A percentile compares a stretch with the other conserved stretches of the same genome.
These are phyloP conservation scores for Homarus americanus DNA, from an alignment of 1,140 invertebrate species.

Conservation along the genomic window DNA sequence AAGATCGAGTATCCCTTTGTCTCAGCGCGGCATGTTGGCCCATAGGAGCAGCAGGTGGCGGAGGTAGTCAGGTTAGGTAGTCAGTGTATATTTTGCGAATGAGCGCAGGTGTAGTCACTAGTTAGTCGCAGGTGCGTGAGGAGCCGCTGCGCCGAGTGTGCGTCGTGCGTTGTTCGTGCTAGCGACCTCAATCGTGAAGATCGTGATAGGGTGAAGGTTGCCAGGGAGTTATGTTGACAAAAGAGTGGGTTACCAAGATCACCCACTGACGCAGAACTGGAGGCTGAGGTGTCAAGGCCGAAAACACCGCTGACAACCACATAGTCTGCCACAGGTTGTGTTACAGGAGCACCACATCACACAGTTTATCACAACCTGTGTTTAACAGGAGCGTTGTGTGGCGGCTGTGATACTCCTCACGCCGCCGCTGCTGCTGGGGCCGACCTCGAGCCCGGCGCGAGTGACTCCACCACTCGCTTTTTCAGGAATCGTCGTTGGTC, in stretches of 20 bases:
- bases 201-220: conserved; percentile 19
- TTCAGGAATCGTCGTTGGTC: too few species aligned
- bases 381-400: too few species aligned
- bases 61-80: conserved; percentile 74
- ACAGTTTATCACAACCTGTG: too few species aligned
- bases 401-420: too few species aligned
- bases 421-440: too few species aligned
- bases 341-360: too few species aligned
- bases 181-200: background rate
- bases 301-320: too few species aligned
- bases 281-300: conserved; percentile 12
- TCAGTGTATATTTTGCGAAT: conserved; percentile 74
- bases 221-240: background rate
- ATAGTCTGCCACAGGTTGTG: background rate
- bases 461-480: too few species aligned
- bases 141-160: conserved; percentile 44
- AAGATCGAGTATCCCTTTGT: conserved; percentile 66
- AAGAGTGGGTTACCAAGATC: conserved; percentile 15
- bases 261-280: conserved; percentile 23
- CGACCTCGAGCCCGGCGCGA: too few species aligned
- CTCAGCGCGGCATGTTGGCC: conserved; percentile 30
- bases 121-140: conserved; percentile 73
- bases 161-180: conserved; percentile 10
- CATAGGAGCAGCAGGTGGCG: conserved; percentile 72
- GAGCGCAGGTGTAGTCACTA: conserved; percentile 74